phyloP scores from a whole-genome alignment of 2,797 vertebrate genomes.

The Coreius guichenoti region DNA sequence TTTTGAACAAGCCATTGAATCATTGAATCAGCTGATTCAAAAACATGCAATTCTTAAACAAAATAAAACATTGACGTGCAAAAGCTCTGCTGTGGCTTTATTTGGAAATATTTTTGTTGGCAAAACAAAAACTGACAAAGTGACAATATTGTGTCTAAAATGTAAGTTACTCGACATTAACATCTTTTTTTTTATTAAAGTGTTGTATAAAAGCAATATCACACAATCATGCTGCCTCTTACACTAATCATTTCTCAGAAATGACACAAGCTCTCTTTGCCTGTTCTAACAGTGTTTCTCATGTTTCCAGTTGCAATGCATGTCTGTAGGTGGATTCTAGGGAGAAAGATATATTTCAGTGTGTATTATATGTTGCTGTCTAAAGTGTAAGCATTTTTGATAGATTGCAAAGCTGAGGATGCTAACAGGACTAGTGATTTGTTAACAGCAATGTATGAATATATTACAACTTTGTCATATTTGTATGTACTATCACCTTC shows the following conservation, averaged over 20 bases:
- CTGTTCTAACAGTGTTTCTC: neutral
- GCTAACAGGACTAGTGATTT: neutral
- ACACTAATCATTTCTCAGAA: neutral
- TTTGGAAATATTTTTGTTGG: neutral
- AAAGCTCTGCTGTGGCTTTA: neutral
- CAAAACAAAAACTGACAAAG: neutral
- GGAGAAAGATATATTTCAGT: constrained; percentile 6
- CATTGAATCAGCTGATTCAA: neutral
- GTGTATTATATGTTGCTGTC: constrained; percentile 1
- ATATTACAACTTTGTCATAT: constrained; percentile 36
- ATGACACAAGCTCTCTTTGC: neutral
- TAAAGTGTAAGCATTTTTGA: constrained; percentile 2
- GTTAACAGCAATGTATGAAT: constrained; percentile 27
- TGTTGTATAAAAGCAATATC: neutral
- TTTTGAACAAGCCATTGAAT: neutral
- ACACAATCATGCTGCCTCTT: neutral
- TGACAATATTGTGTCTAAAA: neutral
- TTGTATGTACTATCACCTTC: constrained; percentile 24
- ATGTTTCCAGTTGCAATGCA: neutral
- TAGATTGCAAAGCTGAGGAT: constrained; percentile 12
- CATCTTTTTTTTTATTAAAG: neutral
- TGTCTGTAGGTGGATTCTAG: neutral
- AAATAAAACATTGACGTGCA: neutral
- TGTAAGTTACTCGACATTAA: neutral
- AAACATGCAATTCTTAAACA: neutral